Percentiles rank a stretch among this genome's conserved stretches.
These are phyloP conservation scores for Natator depressus DNA, from an alignment of 2,113 vertebrate genomes.

Conservation along the genomic window DNA sequence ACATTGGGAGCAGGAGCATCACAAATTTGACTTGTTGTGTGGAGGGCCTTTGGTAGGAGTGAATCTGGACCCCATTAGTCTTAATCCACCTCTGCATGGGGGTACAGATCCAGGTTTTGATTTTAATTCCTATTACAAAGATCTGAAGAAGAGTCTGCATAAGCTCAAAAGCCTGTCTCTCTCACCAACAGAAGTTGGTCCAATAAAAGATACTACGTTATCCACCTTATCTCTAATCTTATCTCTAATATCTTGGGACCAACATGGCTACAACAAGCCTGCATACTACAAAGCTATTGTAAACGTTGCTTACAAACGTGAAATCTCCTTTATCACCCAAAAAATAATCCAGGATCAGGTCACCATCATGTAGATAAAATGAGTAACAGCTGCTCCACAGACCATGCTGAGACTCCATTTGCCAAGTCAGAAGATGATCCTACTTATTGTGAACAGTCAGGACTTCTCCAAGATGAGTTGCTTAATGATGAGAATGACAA, in stretches of 20 bases:
- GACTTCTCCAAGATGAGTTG: not conserved
- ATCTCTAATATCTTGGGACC: not conserved
- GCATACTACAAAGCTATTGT: not conserved
- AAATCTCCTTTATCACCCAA: not conserved
- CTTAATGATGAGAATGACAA: not conserved
- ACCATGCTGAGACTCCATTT: not conserved
- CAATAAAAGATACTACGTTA: not conserved
- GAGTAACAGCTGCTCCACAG: not conserved
- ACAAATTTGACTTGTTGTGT: not conserved
- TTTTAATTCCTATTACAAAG: not conserved
- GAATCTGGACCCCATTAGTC: not conserved
- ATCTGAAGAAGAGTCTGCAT: not conserved
- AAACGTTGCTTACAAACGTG: too few species aligned
- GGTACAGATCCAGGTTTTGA: not conserved
- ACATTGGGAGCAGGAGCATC: not conserved
- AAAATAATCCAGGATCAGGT: accelerated
- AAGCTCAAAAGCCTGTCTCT: not conserved
- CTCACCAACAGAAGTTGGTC: not conserved
- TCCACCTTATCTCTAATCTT: not conserved
- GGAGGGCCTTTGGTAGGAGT: not conserved
- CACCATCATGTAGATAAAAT: not conserved
- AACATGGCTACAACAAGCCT: not conserved
- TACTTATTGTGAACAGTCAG: accelerated
- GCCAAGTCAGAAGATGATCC: not conserved
- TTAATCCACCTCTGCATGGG: not conserved